A percentile compares a stretch with the other conserved stretches of the same genome.
phyloP scores from a whole-genome alignment of 2,797 vertebrate species.

The Falco naumanni region DNA sequence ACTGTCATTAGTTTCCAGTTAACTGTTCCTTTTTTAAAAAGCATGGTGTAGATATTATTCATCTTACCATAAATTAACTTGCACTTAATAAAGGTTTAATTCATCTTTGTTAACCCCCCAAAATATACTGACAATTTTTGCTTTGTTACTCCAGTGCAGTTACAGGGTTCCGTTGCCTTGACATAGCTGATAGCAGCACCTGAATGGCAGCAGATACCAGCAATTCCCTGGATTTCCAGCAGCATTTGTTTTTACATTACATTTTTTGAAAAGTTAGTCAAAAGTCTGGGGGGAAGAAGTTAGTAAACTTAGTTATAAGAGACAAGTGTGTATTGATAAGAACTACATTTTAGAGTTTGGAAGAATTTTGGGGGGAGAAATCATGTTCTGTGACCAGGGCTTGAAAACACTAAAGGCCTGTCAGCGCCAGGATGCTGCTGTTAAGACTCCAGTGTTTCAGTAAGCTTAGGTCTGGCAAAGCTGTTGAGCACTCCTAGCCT shows the following conservation, averaged over 20 bases:
- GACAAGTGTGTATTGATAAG: not conserved
- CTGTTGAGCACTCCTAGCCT: not conserved
- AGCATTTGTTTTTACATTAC: not conserved
- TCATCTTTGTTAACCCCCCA: not conserved
- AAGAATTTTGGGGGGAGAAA: not conserved
- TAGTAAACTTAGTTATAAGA: not conserved
- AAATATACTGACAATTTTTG: not conserved
- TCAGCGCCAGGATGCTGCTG: not conserved
- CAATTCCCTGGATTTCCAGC: not conserved
- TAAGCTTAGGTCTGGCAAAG: not conserved
- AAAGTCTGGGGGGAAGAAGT: not conserved
- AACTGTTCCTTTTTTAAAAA: not conserved
- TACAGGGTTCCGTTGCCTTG: not conserved
- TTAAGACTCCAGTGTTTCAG: not conserved
- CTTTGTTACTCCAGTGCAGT: not conserved
- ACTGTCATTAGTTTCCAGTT: not conserved
- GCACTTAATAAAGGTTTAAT: not conserved
- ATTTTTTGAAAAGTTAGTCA: not conserved
- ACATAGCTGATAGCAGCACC: not conserved
- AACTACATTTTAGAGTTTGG: not conserved
- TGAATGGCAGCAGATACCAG: not conserved
- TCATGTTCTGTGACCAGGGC: not conserved
- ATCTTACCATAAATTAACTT: not conserved
- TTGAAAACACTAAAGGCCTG: not conserved
- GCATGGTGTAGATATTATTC: not conserved